Evolutionary conservation across 1,140 invertebrate genomes (phyloP).

Genomic region (Drosophila santomea): DNA sequence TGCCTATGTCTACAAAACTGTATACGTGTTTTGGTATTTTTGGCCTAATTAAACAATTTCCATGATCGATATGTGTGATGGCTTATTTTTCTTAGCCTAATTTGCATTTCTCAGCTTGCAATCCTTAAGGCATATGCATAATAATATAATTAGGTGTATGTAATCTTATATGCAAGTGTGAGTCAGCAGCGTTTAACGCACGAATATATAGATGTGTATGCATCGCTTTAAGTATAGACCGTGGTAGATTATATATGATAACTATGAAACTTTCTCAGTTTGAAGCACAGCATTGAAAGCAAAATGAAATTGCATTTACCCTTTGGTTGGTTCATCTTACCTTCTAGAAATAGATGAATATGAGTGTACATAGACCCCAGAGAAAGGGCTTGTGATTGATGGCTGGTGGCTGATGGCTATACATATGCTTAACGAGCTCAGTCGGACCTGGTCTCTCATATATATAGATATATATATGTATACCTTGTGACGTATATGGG

Average conservation of each 20-base stretch:
- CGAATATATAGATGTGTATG: conserved; percentile 48
- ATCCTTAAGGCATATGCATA: conserved; percentile 63
- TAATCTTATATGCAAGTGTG: conserved; percentile 25
- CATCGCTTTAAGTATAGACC: conserved; percentile 27
- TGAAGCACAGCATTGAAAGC: conserved; percentile 66
- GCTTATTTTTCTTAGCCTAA: conserved; percentile 32
- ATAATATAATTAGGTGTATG: conserved; percentile 17
- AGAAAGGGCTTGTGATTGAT: conserved; percentile 21
- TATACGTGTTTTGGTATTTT: conserved; percentile 1
- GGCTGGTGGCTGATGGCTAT: conserved; percentile 20
- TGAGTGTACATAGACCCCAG: conserved; percentile 29
- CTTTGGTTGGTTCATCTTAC: conserved; percentile 33
- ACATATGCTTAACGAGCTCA: conserved; percentile 44
- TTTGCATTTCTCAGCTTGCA: conserved; percentile 59
- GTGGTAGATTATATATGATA: conserved; percentile 29
- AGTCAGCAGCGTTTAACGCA: conserved; percentile 65
- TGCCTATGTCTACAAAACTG: conserved; percentile 25
- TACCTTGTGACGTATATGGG: conserved; percentile 25
- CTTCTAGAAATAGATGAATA: conserved; percentile 47
- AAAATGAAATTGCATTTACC: conserved; percentile 67
- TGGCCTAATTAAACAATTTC: conserved; percentile 57
- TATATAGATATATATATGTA: conserved; percentile 16
- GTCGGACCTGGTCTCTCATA: conserved; percentile 31
- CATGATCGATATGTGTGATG: conserved; percentile 66
- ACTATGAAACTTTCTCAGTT: conserved; percentile 45